Evolutionary conservation across 2,113 vertebrate species (phyloP).

Genomic region (Prietella phreatophila): DNA sequence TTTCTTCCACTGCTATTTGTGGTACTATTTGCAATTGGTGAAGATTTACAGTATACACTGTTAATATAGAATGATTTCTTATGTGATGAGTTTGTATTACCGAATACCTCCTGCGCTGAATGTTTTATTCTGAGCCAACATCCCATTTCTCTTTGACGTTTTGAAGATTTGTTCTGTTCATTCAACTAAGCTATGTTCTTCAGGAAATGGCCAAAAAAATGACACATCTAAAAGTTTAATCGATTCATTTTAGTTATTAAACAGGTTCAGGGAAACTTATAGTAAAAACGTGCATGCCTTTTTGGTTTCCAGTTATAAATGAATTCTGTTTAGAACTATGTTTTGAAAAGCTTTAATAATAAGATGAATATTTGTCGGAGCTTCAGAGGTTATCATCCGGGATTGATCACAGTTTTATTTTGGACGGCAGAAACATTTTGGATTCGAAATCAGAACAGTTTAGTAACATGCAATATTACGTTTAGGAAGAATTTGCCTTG

Average conservation of each 20-base stretch:
- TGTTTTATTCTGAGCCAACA: slow-evolving; percentile 1
- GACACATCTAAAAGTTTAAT: background rate
- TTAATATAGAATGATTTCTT: background rate
- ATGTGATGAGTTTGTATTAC: background rate
- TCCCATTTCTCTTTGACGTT: background rate
- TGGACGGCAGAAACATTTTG: background rate
- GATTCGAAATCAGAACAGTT: background rate
- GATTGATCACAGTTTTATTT: slow-evolving; percentile 6
- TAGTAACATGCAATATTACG: slow-evolving; percentile 10
- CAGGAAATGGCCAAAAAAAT: background rate
- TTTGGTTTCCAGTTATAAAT: background rate
- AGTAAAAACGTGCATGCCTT: background rate
- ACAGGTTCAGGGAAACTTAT: background rate
- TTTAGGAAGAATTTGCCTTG: background rate
- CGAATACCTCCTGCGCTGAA: background rate
- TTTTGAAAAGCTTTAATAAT: background rate
- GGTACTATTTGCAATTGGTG: background rate
- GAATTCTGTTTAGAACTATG: background rate
- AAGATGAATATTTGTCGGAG: background rate
- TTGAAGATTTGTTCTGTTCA: background rate
- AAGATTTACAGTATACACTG: background rate
- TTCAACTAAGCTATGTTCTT: background rate
- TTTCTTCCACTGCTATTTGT: background rate
- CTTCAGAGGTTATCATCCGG: background rate
- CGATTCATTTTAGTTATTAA: background rate